Evolutionary conservation across 1,140 invertebrate species (phyloP).

Genomic region (Trichonephila clavata): DNA sequence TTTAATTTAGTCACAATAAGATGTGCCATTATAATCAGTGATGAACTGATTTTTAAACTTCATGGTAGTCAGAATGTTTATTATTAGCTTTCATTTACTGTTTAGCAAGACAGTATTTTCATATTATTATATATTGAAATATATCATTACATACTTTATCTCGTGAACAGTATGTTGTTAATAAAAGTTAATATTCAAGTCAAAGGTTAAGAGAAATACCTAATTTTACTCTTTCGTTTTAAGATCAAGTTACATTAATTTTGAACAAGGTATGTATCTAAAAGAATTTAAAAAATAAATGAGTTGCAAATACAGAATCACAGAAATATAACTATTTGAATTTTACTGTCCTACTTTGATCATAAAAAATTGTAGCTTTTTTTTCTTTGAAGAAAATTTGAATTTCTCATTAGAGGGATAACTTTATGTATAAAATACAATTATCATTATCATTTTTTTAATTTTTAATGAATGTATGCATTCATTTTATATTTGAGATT

Average conservation of each 20-base stretch:
- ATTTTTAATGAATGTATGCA: background rate
- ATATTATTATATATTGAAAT: background rate
- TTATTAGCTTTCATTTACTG: background rate
- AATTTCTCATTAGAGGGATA: too few species aligned
- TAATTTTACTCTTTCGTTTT: too few species aligned
- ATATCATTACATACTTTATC: background rate
- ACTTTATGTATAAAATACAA: background rate
- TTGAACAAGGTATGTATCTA: too few species aligned
- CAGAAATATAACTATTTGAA: too few species aligned
- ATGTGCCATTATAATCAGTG: conserved; percentile 27
- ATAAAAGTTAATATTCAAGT: too few species aligned
- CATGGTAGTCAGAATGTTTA: background rate
- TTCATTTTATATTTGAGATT: background rate
- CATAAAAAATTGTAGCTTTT: too few species aligned
- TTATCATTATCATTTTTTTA: background rate
- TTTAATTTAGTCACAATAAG: conserved; percentile 1
- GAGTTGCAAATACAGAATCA: too few species aligned
- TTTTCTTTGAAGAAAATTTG: too few species aligned
- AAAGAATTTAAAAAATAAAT: too few species aligned
- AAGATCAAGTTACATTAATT: too few species aligned
- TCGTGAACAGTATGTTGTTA: background rate
- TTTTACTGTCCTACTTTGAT: too few species aligned
- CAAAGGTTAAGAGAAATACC: too few species aligned
- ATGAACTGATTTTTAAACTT: background rate
- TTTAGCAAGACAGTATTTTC: background rate